Conservation (phyloP, 2,888 invertebrate species). For the Conchocele bisecta region DNA sequence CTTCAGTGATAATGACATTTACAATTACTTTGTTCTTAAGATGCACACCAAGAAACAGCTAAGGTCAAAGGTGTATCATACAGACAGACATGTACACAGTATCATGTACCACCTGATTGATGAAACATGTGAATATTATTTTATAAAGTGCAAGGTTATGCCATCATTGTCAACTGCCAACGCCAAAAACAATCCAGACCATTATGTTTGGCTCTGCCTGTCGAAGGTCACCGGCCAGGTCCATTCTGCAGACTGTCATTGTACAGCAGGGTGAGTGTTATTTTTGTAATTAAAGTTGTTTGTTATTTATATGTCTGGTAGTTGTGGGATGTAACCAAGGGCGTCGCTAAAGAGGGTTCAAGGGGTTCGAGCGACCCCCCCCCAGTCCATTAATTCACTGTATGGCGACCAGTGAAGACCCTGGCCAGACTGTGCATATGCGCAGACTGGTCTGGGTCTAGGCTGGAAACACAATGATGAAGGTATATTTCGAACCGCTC, state of each 20-base stretch:
- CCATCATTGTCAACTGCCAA: slow-evolving; percentile 27
- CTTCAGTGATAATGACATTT: not conserved
- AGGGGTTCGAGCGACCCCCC: too few species aligned
- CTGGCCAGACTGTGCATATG: too few species aligned
- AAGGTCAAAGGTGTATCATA: slow-evolving; percentile 10
- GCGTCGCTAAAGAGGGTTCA: too few species aligned
- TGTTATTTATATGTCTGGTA: too few species aligned
- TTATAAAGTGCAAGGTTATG: slow-evolving; percentile 9
- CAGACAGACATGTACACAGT: slow-evolving; percentile 20
- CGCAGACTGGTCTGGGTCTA: too few species aligned
- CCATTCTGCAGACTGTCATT: slow-evolving; percentile 29
- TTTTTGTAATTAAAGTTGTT: too few species aligned
- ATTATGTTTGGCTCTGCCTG: slow-evolving; percentile 26
- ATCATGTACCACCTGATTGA: not conserved
- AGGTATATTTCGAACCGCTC: too few species aligned
- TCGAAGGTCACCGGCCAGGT: slow-evolving; percentile 31
- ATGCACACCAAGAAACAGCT: slow-evolving; percentile 10
- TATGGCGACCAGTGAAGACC: too few species aligned
- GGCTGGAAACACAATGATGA: too few species aligned
- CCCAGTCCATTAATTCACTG: too few species aligned
- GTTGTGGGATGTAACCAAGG: too few species aligned
- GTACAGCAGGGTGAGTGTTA: slow-evolving; percentile 29
- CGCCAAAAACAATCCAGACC: slow-evolving; percentile 18
- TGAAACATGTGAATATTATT: slow-evolving; percentile 5
- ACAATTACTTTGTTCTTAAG: not conserved